Percentiles rank a stretch among this genome's conserved stretches.
phyloP scores from a whole-genome alignment of 2,113 vertebrate species.

The Cephalopterus ornatus region DNA sequence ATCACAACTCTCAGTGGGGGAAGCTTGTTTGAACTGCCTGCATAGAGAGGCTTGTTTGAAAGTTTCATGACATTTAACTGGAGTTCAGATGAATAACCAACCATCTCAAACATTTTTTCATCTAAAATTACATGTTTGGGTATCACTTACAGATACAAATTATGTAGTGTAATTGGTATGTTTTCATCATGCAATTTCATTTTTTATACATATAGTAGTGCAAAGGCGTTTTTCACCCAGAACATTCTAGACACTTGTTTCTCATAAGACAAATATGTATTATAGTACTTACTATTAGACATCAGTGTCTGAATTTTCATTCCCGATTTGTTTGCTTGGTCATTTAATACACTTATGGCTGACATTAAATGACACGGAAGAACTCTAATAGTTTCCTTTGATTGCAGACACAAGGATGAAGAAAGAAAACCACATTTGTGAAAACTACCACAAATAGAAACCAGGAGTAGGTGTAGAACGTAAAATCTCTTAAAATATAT shows the following conservation, averaged over 20 bases:
- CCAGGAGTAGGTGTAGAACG: background rate
- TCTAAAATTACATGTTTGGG: background rate
- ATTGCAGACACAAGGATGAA: background rate
- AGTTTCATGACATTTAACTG: background rate
- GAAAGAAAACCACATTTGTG: background rate
- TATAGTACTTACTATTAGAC: background rate
- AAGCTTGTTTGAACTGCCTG: background rate
- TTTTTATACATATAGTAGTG: background rate
- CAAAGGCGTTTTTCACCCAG: background rate
- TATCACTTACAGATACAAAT: background rate
- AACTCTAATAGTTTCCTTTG: background rate
- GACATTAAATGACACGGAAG: fast-evolving
- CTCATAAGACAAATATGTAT: background rate
- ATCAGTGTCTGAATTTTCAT: background rate
- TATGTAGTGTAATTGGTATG: background rate
- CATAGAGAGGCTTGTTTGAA: background rate
- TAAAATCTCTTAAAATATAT: background rate
- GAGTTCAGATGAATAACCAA: background rate
- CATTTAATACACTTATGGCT: background rate
- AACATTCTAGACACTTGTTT: background rate
- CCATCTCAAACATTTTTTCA: background rate
- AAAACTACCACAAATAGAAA: background rate
- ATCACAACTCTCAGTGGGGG: background rate
- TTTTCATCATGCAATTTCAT: background rate
- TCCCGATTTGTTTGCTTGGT: background rate